Evolutionary conservation across 2,888 invertebrate species (phyloP), one percentile per base, ranked within the genome.

Genomic region (Diplolepis rosae): DNA sequence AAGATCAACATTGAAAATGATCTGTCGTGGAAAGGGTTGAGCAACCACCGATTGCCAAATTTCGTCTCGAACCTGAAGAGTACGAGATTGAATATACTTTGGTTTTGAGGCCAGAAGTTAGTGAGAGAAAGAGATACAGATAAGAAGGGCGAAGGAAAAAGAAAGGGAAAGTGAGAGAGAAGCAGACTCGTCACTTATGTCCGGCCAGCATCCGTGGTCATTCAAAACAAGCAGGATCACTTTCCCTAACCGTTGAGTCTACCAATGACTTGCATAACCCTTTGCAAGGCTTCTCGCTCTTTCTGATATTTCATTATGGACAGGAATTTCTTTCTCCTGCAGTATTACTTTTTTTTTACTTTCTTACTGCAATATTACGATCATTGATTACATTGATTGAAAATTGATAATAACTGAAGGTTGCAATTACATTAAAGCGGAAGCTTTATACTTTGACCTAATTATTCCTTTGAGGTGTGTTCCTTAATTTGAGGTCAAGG

Each of bases 241-340:
- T 76, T 76, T 76, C 73, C 71, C 76, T 76, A 73, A 76, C 71
- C 76, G 73, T 72, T 68, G 70, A 66, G 75, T 72, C 74, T 72
- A 51, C 51, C 66, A 68, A 56, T 56, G 72, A 48, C 72, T 76
- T 76, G 74, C 76, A 74, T 74, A 76, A 76, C 70, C 68, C 72
- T 74, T 69, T 66, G 71, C 50, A 65, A 72, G 69, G 65, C 39
- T 35, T 39, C 61, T 61, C 66, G 71, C 56, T 69, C 65, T 51
- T 69, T 69, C 45, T 61, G 71, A 71, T 74, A 72, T 76, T 73
- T 76, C 71, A 72, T 66, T 71, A 68, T 69, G 65, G 66, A 22
- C 9, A 67, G 48, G 9, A 68, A 71, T 69, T 51, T 27, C 68
- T 76, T 70, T 69, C 66, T 72, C 72, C 30, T 45, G 66, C 68